phyloP scores from a whole-genome alignment of 2,113 vertebrate species.

The Gymnarchus niloticus region DNA sequence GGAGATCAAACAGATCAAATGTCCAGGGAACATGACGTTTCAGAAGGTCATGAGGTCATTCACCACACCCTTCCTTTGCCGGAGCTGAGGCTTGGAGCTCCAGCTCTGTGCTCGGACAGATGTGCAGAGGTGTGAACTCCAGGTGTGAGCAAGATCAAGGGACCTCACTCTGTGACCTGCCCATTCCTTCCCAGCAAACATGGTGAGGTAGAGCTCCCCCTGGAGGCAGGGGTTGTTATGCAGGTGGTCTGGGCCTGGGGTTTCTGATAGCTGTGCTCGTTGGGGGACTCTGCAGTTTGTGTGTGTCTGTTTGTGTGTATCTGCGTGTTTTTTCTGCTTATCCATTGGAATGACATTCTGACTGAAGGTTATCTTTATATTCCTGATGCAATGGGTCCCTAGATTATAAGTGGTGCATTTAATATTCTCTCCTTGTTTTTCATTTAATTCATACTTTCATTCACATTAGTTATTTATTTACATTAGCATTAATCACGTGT shows the following conservation, averaged over 20 bases:
- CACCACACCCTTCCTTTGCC: not conserved
- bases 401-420: not conserved
- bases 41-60: no score
- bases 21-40: no score
- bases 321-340: no score
- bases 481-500: not conserved
- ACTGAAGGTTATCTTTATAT: not conserved
- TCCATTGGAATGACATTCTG: not conserved
- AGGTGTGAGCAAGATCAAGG: not conserved
- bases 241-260: not conserved
- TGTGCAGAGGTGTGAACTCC: not conserved
- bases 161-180: not conserved
- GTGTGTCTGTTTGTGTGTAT: no score
- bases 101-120: not conserved
- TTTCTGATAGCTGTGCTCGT: no score
- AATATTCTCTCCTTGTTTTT: not conserved
- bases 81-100: not conserved
- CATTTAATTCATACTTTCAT: not conserved
- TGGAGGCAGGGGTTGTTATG: no score
- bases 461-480: not conserved
- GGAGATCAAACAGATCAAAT: no score
- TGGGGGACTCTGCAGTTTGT: not conserved
- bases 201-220: no score
- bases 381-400: not conserved
- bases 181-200: no score